A percentile compares a stretch with the other conserved stretches of the same genome.
Evolutionary conservation across 2,888 invertebrate genomes (phyloP).

Genomic region (Deroplatys truncata): DNA sequence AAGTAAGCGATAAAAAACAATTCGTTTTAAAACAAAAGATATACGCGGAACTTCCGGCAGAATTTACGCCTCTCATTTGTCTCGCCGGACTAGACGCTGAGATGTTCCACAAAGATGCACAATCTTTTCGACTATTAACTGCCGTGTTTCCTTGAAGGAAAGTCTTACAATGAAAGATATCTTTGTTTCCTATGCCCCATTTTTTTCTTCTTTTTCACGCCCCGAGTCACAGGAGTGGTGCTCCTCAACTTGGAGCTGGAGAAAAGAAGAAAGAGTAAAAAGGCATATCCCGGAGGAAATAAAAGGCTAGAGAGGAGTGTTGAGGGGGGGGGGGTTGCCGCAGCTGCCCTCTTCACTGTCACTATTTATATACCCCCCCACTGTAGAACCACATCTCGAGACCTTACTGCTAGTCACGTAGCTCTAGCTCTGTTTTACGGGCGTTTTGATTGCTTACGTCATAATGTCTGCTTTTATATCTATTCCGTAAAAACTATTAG

Average conservation of each 20-base stretch:
- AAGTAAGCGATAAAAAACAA: no score
- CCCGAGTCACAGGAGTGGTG: background rate
- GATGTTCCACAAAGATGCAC: background rate
- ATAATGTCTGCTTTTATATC: no score
- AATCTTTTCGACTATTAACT: background rate
- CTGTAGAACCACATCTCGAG: conserved; percentile 1
- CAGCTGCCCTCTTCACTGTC: conserved; percentile 11
- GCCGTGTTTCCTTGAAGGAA: background rate
- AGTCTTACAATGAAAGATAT: background rate
- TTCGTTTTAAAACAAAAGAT: no score
- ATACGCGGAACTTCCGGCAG: background rate
- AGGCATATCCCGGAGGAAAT: background rate
- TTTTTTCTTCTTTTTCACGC: background rate
- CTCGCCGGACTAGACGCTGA: background rate
- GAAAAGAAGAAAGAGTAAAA: background rate
- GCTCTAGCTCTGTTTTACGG: background rate
- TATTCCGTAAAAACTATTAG: no score
- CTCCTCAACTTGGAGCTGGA: background rate
- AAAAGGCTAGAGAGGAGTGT: background rate
- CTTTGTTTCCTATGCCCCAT: background rate
- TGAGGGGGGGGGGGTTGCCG: background rate
- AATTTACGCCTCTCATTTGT: background rate
- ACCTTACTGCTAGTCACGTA: background rate
- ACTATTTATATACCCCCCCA: background rate
- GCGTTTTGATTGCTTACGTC: background rate